Evolutionary conservation across 1,140 invertebrate species (phyloP).

Genomic region (Geopemphigus sp.): DNA sequence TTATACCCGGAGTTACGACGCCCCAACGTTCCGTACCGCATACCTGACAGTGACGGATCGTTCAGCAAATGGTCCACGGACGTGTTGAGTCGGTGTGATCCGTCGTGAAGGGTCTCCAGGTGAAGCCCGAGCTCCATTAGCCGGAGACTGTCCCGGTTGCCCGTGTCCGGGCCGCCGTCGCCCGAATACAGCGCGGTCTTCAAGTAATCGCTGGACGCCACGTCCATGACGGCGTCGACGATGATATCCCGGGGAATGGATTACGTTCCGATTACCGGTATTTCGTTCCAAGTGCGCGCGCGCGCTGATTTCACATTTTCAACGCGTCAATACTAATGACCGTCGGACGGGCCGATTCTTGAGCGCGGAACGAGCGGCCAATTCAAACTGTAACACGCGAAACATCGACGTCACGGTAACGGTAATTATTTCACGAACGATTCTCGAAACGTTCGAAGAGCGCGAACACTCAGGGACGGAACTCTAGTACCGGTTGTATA

Average conservation of each 20-base stretch:
- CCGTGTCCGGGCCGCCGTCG: conserved; percentile 19
- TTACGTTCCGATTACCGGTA: background rate
- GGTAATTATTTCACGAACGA: too few species aligned
- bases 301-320: conserved; percentile 16
- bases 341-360: background rate
- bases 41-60: conserved; percentile 38
- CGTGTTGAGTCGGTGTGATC: conserved; percentile 41
- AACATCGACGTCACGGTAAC: too few species aligned
- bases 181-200: conserved; percentile 45
- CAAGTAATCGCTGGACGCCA: conserved; percentile 42
- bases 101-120: conserved; percentile 37
- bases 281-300: background rate
- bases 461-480: too few species aligned
- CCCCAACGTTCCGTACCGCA: too few species aligned
- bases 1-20: too few species aligned
- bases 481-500: too few species aligned
- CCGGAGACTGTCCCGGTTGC: conserved; percentile 37
- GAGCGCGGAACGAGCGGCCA: background rate
- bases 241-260: too few species aligned
- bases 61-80: conserved; percentile 36
- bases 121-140: conserved; percentile 44
- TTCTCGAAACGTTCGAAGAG: too few species aligned
- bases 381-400: conserved; percentile 9
- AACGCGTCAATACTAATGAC: background rate
- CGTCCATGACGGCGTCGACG: conserved; percentile 24